Conservation (phyloP, 2,888 invertebrate species). For the Clepsis dumicolana region DNA sequence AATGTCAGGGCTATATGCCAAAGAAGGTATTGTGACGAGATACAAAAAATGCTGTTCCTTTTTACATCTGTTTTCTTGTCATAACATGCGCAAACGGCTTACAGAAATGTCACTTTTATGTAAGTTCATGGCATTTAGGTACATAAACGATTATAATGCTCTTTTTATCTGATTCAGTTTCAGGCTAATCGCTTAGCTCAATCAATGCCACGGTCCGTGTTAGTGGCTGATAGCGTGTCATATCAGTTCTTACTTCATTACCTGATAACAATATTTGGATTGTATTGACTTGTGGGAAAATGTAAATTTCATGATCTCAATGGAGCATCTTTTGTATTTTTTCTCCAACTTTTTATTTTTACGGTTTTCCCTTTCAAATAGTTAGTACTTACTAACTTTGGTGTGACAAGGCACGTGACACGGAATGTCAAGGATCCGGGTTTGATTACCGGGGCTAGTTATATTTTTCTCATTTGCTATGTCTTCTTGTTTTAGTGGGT, state of each 20-base stretch:
- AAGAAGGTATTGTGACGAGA: too few species aligned
- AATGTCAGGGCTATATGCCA: too few species aligned
- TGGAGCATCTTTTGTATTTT: not conserved
- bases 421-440: too few species aligned
- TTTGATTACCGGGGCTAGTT: too few species aligned
- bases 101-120: too few species aligned
- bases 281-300: not conserved
- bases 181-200: not conserved
- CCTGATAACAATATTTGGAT: not conserved
- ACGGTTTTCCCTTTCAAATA: too few species aligned
- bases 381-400: too few species aligned
- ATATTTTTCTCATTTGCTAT: too few species aligned
- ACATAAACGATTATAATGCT: not conserved
- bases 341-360: not conserved
- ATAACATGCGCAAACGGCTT: not conserved
- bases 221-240: not conserved
- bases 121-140: not conserved
- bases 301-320: not conserved
- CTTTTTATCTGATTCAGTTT: conserved; percentile 9
- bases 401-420: too few species aligned
- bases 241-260: conserved; percentile 3
- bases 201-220: conserved; percentile 3
- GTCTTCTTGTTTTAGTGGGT: too few species aligned
- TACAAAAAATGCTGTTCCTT: too few species aligned
- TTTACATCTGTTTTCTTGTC: not conserved